These are phyloP conservation scores for Halictus rubicundus DNA, from an alignment of 1,140 invertebrate species.

Conservation along the genomic window DNA sequence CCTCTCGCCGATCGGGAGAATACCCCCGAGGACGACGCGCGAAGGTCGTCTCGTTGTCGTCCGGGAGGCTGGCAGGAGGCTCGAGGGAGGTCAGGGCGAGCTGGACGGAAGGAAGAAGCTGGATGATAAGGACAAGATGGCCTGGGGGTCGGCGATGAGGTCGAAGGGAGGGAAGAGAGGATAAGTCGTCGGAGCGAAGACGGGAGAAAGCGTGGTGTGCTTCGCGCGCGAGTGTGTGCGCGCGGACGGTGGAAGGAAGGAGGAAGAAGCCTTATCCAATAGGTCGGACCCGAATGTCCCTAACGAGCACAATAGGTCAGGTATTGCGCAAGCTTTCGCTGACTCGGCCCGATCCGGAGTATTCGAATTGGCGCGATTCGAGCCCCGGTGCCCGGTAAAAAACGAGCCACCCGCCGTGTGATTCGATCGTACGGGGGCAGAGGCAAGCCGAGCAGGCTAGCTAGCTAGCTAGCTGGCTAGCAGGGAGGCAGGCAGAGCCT, in stretches of 20 bases:
- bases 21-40: constrained; percentile 35
- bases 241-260: neutral
- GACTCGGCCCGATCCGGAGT: constrained; percentile 53
- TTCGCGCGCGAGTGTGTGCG: neutral
- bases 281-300: constrained; percentile 61
- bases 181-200: constrained; percentile 16
- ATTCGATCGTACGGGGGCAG: constrained; percentile 32
- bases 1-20: constrained; percentile 57
- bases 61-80: constrained; percentile 1
- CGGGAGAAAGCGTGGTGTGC: neutral
- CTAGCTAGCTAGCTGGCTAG: no score
- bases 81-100: neutral
- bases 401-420: constrained; percentile 32
- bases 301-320: constrained; percentile 70
- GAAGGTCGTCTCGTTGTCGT: constrained; percentile 33
- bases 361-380: constrained; percentile 44
- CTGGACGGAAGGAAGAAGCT: constrained; percentile 1
- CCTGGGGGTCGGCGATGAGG: neutral
- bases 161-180: neutral
- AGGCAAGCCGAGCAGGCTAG: no score
- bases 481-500: neutral
- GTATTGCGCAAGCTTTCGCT: constrained; percentile 68
- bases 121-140: constrained; percentile 53
- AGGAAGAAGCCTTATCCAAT: constrained; percentile 47
- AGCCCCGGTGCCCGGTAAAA: constrained; percentile 24